These are phyloP conservation scores for Vulpes lagopus DNA, from an alignment of 2,113 vertebrate species.

Conservation along the genomic window DNA sequence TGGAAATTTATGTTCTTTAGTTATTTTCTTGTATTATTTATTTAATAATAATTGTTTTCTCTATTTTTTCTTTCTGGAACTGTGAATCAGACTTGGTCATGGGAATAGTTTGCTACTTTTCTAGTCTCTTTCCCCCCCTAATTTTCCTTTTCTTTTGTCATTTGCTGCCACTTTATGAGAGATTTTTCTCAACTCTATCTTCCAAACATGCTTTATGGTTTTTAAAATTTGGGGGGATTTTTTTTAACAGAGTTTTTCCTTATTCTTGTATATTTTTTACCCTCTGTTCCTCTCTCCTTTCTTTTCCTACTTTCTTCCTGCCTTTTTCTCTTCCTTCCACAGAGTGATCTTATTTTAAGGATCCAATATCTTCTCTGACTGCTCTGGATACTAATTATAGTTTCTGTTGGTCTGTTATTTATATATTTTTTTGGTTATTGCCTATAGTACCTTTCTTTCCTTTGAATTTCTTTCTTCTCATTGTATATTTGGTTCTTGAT, in stretches of 20 bases:
- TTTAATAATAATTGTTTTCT: constrained; percentile 41
- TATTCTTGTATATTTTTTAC: neutral
- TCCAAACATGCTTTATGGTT: neutral
- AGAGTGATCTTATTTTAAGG: neutral
- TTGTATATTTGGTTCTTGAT: constrained; percentile 3
- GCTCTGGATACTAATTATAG: neutral
- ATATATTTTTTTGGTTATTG: neutral
- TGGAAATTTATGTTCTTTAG: neutral
- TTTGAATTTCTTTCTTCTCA: constrained; percentile 18
- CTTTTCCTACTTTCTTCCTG: neutral
- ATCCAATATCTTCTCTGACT: neutral
- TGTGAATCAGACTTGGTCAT: neutral
- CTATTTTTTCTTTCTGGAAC: neutral
- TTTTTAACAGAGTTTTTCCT: neutral
- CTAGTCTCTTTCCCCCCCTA: neutral
- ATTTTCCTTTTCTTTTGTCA: neutral
- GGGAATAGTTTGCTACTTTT: neutral
- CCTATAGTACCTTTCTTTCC: neutral
- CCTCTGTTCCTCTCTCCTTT: neutral
- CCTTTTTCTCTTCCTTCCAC: neutral
- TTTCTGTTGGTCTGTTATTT: neutral
- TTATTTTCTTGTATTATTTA: neutral
- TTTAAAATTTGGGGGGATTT: neutral
- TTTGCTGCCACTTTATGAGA: neutral
- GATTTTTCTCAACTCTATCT: neutral